phyloP scores from a whole-genome alignment of 2,888 invertebrate genomes.

The Itoplectis maculator region DNA sequence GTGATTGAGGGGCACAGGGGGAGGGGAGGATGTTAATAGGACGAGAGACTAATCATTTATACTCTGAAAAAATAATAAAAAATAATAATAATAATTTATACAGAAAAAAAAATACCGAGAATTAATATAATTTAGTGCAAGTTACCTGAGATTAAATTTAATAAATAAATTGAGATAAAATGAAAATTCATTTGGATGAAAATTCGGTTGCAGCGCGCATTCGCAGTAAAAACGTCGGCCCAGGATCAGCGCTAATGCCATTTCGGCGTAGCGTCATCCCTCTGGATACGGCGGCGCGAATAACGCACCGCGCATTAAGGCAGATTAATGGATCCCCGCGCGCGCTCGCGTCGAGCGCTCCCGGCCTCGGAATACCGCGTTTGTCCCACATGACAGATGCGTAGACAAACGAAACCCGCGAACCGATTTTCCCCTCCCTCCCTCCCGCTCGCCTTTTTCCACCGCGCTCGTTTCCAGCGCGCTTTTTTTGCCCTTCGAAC shows the following conservation, averaged over 20 bases:
- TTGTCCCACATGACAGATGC: constrained; percentile 77
- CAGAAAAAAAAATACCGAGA: too few relatives aligned
- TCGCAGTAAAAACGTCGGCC: constrained; percentile 39
- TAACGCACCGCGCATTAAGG: constrained; percentile 70
- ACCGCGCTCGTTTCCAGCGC: constrained; percentile 39
- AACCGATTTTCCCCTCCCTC: constrained; percentile 70
- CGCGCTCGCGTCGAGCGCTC: too few relatives aligned
- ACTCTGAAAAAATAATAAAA: too few relatives aligned
- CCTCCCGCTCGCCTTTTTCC: constrained; percentile 51
- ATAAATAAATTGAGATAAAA: too few relatives aligned
- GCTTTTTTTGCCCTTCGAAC: constrained; percentile 47
- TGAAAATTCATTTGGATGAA: not conserved
- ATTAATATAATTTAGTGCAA: too few relatives aligned
- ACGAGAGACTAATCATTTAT: too few relatives aligned
- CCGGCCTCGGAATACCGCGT: too few relatives aligned
- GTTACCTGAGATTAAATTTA: too few relatives aligned
- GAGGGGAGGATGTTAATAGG: too few relatives aligned
- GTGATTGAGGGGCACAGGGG: too few relatives aligned
- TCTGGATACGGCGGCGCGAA: constrained; percentile 33
- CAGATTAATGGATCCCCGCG: constrained; percentile 75
- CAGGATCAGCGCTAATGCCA: constrained; percentile 42
- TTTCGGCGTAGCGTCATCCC: constrained; percentile 57
- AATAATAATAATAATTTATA: too few relatives aligned
- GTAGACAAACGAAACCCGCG: constrained; percentile 70
- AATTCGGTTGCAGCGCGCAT: constrained; percentile 10